Evolutionary conservation across 2,113 vertebrate genomes (phyloP).

Genomic region (Corythornis madagascariensis): DNA sequence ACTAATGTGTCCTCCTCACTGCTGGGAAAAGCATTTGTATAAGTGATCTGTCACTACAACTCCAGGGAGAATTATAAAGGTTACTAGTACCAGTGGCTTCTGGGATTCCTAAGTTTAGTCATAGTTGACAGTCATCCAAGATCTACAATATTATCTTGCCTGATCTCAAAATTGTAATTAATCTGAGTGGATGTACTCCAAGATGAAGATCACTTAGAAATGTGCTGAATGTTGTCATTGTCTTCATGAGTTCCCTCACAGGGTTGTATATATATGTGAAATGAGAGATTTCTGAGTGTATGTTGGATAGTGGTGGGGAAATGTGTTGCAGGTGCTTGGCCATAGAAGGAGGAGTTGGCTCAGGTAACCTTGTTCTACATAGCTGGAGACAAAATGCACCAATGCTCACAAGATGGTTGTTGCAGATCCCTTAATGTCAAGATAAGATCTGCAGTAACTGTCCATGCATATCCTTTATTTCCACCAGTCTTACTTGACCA

Average conservation of each 20-base stretch:
- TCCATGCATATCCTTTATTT: background rate
- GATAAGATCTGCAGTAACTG: background rate
- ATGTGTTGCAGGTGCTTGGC: background rate
- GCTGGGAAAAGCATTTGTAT: conserved; percentile 4
- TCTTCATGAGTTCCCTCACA: background rate
- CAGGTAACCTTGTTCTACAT: background rate
- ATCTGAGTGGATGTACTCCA: background rate
- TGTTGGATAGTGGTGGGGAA: background rate
- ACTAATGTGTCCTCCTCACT: background rate
- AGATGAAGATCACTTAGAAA: background rate
- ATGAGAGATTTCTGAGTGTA: background rate
- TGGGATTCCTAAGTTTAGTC: conserved; percentile 25
- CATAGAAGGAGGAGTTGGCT: background rate
- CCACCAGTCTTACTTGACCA: background rate
- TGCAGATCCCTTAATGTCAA: background rate
- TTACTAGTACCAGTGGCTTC: conserved; percentile 9
- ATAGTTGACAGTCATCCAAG: conserved; percentile 7
- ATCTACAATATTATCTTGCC: background rate
- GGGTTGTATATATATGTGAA: background rate
- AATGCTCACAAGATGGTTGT: background rate
- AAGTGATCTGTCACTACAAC: conserved; percentile 7
- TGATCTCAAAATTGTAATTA: background rate
- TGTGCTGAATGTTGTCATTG: background rate
- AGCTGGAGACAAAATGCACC: background rate
- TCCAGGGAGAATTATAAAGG: conserved; percentile 13